These are phyloP conservation scores for Odontocolon sp. DNA, from an alignment of 2,888 invertebrate genomes.

Conservation along the genomic window DNA sequence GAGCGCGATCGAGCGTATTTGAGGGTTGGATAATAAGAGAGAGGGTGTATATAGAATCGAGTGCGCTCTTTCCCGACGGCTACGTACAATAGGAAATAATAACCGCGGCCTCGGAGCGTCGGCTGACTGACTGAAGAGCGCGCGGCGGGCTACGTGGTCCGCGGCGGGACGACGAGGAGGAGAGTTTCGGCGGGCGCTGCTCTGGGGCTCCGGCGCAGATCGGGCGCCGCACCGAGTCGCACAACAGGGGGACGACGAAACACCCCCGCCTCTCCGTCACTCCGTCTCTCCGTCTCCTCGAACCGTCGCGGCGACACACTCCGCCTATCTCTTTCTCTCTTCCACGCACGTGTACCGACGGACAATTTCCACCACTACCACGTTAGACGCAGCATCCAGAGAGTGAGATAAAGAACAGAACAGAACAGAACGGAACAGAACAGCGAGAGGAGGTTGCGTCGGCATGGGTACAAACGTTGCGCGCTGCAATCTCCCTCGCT, in stretches of 20 bases:
- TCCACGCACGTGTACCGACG: conserved; percentile 19
- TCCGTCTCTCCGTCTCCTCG: too few relatives aligned
- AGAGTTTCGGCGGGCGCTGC: conserved; percentile 75
- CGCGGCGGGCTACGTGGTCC: conserved; percentile 64
- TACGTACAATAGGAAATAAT: conserved; percentile 77
- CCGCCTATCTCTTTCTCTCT: conserved; percentile 39
- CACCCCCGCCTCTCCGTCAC: conserved; percentile 50
- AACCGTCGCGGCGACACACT: conserved; percentile 46
- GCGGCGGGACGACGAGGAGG: conserved; percentile 63
- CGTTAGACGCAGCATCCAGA: too few relatives aligned
- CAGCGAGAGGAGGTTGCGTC: conserved; percentile 7
- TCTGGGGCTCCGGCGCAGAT: conserved; percentile 65
- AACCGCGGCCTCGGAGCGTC: conserved; percentile 77
- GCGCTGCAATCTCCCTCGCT: conserved; percentile 19
- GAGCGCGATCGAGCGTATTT: not conserved
- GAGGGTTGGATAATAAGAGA: too few relatives aligned
- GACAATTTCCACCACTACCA: conserved; percentile 16
- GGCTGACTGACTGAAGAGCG: conserved; percentile 77
- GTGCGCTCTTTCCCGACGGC: conserved; percentile 7
- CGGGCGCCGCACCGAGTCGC: conserved; percentile 52
- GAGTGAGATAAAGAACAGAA: too few relatives aligned
- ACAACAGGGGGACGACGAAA: conserved; percentile 37
- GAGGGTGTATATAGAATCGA: not conserved
- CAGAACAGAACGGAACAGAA: not conserved
- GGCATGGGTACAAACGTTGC: conserved; percentile 23